Percentiles rank a stretch among this genome's conserved stretches.
phyloP scores from a whole-genome alignment of 2,113 vertebrate species.

The Drymodes brunneopygia region DNA sequence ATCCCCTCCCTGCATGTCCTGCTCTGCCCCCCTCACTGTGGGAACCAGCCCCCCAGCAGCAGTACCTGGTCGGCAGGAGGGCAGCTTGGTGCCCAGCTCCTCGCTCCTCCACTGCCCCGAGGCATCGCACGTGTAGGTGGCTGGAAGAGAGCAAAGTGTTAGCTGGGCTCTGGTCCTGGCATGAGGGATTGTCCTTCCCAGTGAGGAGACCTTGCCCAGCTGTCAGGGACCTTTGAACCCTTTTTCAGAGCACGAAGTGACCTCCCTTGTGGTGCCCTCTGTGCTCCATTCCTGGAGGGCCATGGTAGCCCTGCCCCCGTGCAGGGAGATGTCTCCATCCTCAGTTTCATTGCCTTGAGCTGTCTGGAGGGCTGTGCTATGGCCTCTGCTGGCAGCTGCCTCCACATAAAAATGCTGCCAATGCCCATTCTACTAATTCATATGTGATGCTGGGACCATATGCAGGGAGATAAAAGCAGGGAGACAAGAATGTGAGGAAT shows the following conservation, averaged over 20 bases:
- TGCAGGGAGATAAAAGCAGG: not conserved
- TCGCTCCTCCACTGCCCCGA: constrained; percentile 78
- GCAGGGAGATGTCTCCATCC: not conserved
- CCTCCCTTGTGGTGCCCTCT: not conserved
- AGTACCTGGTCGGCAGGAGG: constrained; percentile 80
- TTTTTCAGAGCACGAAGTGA: not conserved
- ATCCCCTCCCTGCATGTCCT: not conserved
- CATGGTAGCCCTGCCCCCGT: not conserved
- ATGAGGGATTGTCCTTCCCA: not conserved
- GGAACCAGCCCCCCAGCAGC: not conserved
- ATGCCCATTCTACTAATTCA: not conserved
- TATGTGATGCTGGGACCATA: not conserved
- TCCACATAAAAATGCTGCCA: not conserved
- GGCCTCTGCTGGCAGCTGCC: not conserved
- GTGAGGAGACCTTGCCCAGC: not conserved
- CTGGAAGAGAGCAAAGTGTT: constrained; percentile 59
- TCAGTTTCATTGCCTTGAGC: not conserved
- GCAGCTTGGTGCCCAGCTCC: constrained; percentile 70
- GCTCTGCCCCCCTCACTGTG: accelerated
- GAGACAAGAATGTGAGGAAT: constrained; percentile 19
- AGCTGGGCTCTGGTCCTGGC: not conserved
- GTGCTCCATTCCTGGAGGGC: not conserved
- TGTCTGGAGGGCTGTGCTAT: not conserved
- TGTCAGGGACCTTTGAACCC: not conserved
- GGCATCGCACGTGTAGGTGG: constrained; percentile 75